phyloP scores from a whole-genome alignment of 2,797 vertebrate genomes.

The Petrocephalus sullivani region DNA sequence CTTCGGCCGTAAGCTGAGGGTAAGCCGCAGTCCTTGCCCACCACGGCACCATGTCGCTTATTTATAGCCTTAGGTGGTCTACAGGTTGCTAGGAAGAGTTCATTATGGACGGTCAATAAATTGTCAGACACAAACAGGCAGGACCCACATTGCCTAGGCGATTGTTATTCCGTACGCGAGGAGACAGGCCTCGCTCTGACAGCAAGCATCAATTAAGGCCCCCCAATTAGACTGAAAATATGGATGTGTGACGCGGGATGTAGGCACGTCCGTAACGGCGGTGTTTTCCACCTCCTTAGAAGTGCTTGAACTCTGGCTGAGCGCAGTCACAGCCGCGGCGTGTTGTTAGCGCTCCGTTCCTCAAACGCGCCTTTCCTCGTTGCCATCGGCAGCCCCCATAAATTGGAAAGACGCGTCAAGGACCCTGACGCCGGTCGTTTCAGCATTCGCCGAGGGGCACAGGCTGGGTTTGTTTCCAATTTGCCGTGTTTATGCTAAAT shows the following conservation, averaged over 20 bases:
- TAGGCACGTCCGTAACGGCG: not conserved
- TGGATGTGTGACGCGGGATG: not conserved
- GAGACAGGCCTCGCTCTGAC: not conserved
- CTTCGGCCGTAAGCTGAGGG: conserved; percentile 91
- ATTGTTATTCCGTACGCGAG: not conserved
- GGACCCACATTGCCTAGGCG: not conserved
- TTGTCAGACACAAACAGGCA: not conserved
- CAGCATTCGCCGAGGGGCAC: not conserved
- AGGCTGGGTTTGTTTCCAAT: not conserved
- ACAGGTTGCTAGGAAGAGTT: not conserved
- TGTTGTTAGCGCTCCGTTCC: not conserved
- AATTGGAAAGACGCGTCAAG: not conserved
- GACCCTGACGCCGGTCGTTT: not conserved
- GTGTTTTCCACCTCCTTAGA: not conserved
- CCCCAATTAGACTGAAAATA: not conserved
- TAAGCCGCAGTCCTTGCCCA: conserved; percentile 50
- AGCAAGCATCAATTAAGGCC: not conserved
- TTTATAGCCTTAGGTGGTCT: not conserved
- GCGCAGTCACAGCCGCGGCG: not conserved
- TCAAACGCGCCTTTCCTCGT: not conserved
- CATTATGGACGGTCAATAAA: not conserved
- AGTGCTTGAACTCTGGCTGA: not conserved
- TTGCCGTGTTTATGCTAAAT: not conserved
- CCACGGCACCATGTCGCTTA: not conserved
- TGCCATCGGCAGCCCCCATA: not conserved